Evolutionary conservation across 2,797 vertebrate species (phyloP).

Genomic region (Sebastes umbrosus): DNA sequence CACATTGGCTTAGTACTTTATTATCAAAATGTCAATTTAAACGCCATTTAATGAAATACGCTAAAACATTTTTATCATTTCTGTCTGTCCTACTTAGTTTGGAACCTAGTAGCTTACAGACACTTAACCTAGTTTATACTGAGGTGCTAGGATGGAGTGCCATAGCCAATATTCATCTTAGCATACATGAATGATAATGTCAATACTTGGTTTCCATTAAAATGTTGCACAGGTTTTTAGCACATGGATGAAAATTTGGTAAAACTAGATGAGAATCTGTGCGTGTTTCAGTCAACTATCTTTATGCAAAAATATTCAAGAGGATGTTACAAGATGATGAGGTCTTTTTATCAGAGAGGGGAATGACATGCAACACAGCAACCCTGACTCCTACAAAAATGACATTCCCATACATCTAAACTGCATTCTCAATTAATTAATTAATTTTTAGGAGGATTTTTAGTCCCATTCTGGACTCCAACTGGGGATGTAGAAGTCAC

Average conservation of each 20-base stretch:
- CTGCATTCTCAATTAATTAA: neutral
- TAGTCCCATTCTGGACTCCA: neutral
- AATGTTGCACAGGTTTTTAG: neutral
- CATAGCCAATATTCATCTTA: neutral
- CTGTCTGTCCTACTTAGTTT: neutral
- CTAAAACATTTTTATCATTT: neutral
- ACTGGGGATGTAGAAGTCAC: neutral
- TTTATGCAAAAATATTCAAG: neutral
- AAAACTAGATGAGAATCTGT: neutral
- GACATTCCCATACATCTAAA: neutral
- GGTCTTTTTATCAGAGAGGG: neutral
- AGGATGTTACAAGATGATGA: neutral
- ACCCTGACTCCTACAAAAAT: too few relatives aligned
- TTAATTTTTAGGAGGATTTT: too few relatives aligned
- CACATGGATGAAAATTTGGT: neutral
- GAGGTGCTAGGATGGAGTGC: neutral
- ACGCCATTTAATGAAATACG: neutral
- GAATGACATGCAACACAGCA: neutral
- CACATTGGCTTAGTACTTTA: neutral
- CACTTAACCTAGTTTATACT: neutral
- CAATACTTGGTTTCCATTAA: neutral
- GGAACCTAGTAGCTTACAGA: neutral
- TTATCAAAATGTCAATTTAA: neutral
- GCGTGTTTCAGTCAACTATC: neutral
- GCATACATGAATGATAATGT: neutral